phyloP scores from a whole-genome alignment of 2,113 vertebrate species.

The Smithornis capensis region DNA sequence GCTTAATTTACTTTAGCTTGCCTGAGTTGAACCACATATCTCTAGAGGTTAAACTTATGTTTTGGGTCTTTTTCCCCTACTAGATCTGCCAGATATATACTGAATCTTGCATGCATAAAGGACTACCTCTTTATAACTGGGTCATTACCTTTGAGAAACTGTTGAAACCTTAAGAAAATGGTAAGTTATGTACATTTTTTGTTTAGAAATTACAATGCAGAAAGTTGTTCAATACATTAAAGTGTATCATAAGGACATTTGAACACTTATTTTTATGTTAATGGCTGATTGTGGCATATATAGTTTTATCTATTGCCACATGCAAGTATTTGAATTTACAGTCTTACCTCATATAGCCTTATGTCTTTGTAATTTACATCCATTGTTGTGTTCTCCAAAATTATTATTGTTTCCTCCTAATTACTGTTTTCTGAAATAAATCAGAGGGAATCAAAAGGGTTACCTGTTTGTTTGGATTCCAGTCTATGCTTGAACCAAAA shows the following conservation, averaged over 20 bases:
- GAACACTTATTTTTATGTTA: background rate
- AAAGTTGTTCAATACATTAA: background rate
- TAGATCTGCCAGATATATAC: background rate
- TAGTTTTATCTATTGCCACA: background rate
- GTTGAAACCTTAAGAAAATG: constrained; percentile 31
- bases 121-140: background rate
- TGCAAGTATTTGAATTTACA: constrained; percentile 2
- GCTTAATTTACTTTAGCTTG: too few species aligned
- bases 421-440: background rate
- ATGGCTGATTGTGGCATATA: background rate
- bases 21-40: background rate
- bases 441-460: background rate
- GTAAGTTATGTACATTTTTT: background rate
- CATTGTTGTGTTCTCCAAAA: background rate
- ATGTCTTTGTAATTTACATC: background rate
- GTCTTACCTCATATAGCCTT: background rate
- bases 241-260: background rate
- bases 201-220: background rate
- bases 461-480: background rate
- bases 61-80: rapidly evolving
- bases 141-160: background rate
- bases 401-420: background rate
- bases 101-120: background rate
- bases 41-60: background rate
- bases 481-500: background rate